Percentiles rank a stretch among this genome's conserved stretches.
phyloP scores from a whole-genome alignment of 2,888 invertebrate species.

The Pyralis farinalis region DNA sequence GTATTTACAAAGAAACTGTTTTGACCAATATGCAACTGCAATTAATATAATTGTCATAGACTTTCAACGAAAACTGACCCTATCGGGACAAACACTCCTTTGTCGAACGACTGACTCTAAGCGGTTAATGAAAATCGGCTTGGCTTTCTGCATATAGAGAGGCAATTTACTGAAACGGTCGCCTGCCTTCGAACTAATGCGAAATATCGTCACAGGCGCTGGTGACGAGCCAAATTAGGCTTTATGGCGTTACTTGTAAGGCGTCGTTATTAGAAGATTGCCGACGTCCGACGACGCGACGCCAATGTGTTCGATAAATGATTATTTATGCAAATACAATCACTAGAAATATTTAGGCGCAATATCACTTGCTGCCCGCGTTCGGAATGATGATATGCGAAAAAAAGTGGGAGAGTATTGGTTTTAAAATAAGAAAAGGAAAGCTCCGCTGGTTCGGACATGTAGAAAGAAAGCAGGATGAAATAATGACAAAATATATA shows the following conservation, averaged over 20 bases:
- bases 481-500: too few species aligned
- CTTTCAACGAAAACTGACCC: constrained; percentile 16
- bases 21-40: too few species aligned
- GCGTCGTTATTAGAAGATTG: constrained; percentile 11
- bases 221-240: constrained; percentile 30
- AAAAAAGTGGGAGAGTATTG: too few species aligned
- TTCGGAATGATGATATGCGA: too few species aligned
- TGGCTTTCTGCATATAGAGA: constrained; percentile 71
- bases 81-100: constrained; percentile 37
- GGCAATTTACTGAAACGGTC: constrained; percentile 65
- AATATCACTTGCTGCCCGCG: too few species aligned
- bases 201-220: constrained; percentile 44
- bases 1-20: too few species aligned
- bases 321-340: constrained; percentile 57
- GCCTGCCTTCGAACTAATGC: constrained; percentile 56
- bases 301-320: constrained; percentile 43
- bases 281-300: too few species aligned
- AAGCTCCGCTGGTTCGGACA: too few species aligned
- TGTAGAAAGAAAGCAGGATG: too few species aligned
- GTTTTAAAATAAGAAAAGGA: too few species aligned
- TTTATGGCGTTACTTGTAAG: constrained; percentile 27
- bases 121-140: constrained; percentile 69
- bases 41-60: not conserved
- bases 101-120: constrained; percentile 42
- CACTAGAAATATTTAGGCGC: constrained; percentile 44